Evolutionary conservation across 64 coral and sea anemone genomes (phyloP), one percentile per base, ranked within the genome.

Genomic region (Astreopora myriophthalma): DNA sequence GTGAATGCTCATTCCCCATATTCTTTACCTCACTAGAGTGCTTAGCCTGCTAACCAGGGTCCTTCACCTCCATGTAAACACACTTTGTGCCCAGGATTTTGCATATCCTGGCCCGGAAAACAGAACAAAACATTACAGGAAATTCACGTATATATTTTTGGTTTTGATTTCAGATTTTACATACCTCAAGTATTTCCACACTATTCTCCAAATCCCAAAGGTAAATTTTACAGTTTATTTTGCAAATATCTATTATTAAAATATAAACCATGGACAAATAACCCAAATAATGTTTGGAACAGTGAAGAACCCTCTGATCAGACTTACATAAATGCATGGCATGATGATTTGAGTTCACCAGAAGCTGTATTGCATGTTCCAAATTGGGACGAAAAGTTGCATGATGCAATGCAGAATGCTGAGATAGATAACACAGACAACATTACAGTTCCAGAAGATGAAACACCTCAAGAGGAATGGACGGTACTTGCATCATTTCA

Each of bases 101-200:
- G 64, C 35, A 69, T 86, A 69, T 69, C 60, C 63, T 70, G 83
- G 64, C 38, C 83, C 42, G 63, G 83, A 63, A 86, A 48, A 86
- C 61, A 69, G 34, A 44, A 85, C 32, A 85, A 85, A 85, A 65
- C 46, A 66, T 52, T 84, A 84, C 80, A 84, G 80, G 80, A 84
- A 66, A 58, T 58, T 84, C 80, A 65, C 63, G 52, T 84, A 34
- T n/a, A n/a, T n/a, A n/a, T n/a, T 85, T 85, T 85, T 85, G 28
- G 28, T 58, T 8, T 58, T 58, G 52, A 58, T 66, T 85, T 85
- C 49, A 85, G 80, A 85, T 85, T 85, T 29, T 36, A 68, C 80
- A 85, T 78, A 78, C 75, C 75, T 78, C 75, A 34, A 78, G 75
- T 78, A 1, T 44, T 44, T 44, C 40, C 40, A 44, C 40, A 44